These are phyloP conservation scores for Morus bassanus DNA, from an alignment of 2,797 vertebrate species.

Conservation along the genomic window DNA sequence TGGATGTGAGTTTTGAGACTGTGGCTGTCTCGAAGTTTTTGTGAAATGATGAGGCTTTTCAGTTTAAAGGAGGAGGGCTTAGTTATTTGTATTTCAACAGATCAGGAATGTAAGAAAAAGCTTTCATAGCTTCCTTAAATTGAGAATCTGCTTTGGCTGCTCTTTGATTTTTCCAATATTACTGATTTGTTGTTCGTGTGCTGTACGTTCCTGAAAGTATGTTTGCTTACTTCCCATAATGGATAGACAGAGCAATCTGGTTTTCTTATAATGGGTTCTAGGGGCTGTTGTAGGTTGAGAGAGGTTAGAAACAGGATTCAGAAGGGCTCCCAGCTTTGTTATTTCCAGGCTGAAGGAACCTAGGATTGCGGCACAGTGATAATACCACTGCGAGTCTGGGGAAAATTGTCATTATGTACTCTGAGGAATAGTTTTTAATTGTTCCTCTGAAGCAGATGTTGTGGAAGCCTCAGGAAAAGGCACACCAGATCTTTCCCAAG, in stretches of 20 bases:
- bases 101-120: neutral
- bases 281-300: neutral
- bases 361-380: rapidly evolving
- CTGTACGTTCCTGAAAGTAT: neutral
- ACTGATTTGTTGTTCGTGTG: constrained; percentile 9
- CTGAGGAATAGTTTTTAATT: neutral
- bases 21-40: constrained; percentile 9
- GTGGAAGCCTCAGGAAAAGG: neutral
- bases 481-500: neutral
- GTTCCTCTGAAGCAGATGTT: neutral
- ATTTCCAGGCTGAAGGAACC: neutral
- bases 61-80: neutral
- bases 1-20: constrained; percentile 31
- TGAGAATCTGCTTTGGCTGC: constrained; percentile 23
- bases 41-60: neutral
- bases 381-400: neutral
- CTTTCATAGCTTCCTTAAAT: constrained; percentile 4
- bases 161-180: neutral
- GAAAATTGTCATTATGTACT: neutral
- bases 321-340: neutral
- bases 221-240: neutral
- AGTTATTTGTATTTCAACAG: neutral
- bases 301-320: neutral
- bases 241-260: neutral
- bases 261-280: neutral